phyloP scores from a whole-genome alignment of 1,140 invertebrate genomes.

The Gryon sp. region DNA sequence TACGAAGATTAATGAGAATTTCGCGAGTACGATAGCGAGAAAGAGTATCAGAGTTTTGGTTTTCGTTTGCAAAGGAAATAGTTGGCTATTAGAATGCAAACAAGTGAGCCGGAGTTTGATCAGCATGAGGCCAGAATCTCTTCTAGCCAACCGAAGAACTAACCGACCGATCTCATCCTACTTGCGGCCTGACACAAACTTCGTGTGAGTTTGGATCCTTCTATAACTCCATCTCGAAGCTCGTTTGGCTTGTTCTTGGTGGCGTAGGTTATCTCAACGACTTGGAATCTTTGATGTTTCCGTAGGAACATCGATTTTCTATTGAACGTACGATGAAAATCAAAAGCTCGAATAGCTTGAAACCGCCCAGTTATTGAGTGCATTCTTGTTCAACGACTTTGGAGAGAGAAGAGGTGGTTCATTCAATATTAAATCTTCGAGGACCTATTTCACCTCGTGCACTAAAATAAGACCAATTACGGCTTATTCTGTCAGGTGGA shows the following conservation, averaged over 20 bases:
- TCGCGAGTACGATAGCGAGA: constrained; percentile 18
- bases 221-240: constrained; percentile 63
- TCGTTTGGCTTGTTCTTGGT: constrained; percentile 65
- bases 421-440: constrained; percentile 60
- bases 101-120: constrained; percentile 68
- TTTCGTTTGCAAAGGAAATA: constrained; percentile 64
- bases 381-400: constrained; percentile 65
- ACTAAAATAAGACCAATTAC: constrained; percentile 62
- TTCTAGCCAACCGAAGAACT: constrained; percentile 57
- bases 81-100: constrained; percentile 72
- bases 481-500: constrained; percentile 54
- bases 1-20: constrained; percentile 37
- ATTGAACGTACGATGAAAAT: constrained; percentile 66
- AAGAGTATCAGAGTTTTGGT: constrained; percentile 29
- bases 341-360: constrained; percentile 65
- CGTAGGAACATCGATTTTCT: constrained; percentile 67
- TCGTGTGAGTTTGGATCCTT: constrained; percentile 66
- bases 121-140: constrained; percentile 59
- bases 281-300: constrained; percentile 67
- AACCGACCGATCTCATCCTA: constrained; percentile 65
- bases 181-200: constrained; percentile 63
- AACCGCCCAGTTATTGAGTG: constrained; percentile 64
- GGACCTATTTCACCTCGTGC: constrained; percentile 37
- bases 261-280: constrained; percentile 65
- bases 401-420: constrained; percentile 57